A percentile compares a stretch with the other conserved stretches of the same genome.
Evolutionary conservation across 2,888 invertebrate species (phyloP).

Genomic region (Incurvaria masculella): DNA sequence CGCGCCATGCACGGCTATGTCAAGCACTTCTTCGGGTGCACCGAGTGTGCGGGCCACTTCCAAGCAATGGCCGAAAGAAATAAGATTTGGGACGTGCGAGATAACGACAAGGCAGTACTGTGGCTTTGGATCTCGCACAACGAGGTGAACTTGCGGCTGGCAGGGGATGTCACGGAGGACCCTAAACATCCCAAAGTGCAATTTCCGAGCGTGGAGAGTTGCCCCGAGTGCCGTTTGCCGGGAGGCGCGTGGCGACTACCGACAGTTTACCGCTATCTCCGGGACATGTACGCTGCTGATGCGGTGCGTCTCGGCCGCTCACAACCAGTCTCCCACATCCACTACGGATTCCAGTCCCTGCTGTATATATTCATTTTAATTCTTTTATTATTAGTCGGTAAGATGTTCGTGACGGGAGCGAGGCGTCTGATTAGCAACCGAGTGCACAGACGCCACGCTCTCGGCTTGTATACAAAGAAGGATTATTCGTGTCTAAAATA

Average conservation of each 20-base stretch:
- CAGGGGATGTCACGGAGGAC: conserved; percentile 87
- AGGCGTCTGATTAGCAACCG: not conserved
- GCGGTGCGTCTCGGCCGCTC: conserved; percentile 21
- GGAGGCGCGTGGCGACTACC: conserved; percentile 60
- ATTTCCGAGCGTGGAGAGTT: conserved; percentile 71
- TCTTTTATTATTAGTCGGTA: conserved; percentile 71
- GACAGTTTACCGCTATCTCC: conserved; percentile 62
- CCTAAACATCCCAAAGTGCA: conserved; percentile 85
- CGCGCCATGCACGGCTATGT: conserved; percentile 85
- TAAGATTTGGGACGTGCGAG: conserved; percentile 65
- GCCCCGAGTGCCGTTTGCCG: conserved; percentile 62
- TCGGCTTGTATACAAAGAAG: too few species aligned
- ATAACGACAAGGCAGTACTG: conserved; percentile 72
- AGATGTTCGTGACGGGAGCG: conserved; percentile 62
- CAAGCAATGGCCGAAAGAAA: conserved; percentile 74
- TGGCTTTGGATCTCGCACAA: conserved; percentile 97
- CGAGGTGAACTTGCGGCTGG: conserved; percentile 83
- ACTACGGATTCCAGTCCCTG: conserved; percentile 73
- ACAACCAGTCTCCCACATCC: conserved; percentile 63
- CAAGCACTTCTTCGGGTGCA: conserved; percentile 90
- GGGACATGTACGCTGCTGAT: conserved; percentile 39
- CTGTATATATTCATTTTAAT: conserved; percentile 71
- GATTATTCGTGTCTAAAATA: too few species aligned
- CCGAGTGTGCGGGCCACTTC: conserved; percentile 88
- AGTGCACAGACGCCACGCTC: not conserved